phyloP scores from a whole-genome alignment of 2,888 invertebrate species.

The Phyllotreta cruciferae region DNA sequence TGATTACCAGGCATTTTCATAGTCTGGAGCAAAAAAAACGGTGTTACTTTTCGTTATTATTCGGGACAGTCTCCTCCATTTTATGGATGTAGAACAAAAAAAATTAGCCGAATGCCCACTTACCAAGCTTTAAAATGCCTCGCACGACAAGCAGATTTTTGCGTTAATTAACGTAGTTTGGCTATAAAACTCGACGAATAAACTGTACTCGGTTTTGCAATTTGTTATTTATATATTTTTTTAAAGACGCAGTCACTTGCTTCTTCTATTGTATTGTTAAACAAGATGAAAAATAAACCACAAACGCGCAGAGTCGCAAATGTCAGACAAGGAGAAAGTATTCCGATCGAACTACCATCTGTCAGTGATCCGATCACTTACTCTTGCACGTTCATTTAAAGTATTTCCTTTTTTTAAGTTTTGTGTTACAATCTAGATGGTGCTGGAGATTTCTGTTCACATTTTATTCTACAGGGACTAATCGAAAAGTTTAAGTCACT shows the following conservation, averaged over 20 bases:
- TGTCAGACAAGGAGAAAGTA: constrained; percentile 13
- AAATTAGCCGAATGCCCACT: constrained; percentile 24
- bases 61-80: constrained; percentile 46
- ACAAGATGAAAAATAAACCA: constrained; percentile 24
- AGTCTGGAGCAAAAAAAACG: constrained; percentile 45
- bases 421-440: no score
- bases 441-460: no score
- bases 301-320: constrained; percentile 11
- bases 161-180: not conserved
- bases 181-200: not conserved
- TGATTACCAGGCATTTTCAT: constrained; percentile 55
- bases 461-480: no score
- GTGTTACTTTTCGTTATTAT: constrained; percentile 31
- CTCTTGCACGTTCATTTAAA: no score
- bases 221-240: constrained; percentile 19
- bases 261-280: constrained; percentile 35
- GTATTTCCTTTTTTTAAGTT: no score
- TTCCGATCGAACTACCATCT: not conserved
- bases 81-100: constrained; percentile 43
- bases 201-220: constrained; percentile 1
- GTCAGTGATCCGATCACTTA: no score
- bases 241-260: constrained; percentile 23
- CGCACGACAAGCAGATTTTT: constrained; percentile 7
- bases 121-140: constrained; percentile 36
- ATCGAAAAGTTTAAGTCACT: no score